Base-by-base conservation (phyloP, 2,888 invertebrate species). In the Epinotia bilunana region DNA sequence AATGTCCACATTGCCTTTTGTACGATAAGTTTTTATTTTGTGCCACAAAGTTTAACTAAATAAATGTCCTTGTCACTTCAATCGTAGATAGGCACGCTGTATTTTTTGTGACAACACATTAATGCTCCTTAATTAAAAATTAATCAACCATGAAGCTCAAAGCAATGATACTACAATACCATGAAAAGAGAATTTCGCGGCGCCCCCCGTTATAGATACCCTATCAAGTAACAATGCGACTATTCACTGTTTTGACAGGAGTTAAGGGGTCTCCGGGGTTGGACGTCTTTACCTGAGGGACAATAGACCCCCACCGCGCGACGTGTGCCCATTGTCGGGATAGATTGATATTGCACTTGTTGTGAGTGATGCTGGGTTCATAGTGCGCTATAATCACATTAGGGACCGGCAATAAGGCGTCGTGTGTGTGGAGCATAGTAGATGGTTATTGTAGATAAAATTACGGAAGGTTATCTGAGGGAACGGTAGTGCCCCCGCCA, bases 171-270 rank as follows among this genome's bases (percentile, higher is more conserved):
- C 62, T 20, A 79, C 80, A 79, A 82, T 84, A 79, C 68, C 81
- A 82, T 81, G 83, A 80, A 78, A 76, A 68, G 67, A 60, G 74
- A 61, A 67, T 64, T 58, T 73, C 76, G 74, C 79, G 69, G 58
- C 69, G 81, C 81, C 88, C 87, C 33, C 57, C 18, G 18, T 68
- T 28, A 75, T 55, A 23, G 71, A 23, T 12, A 86, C 84, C 83
- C 82, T 90, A 90, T 91, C 90, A 81, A 84, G 89, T 86, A 86
- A 62, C 79, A 80, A 86, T 86, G 91, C 91, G 91, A 88, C 28
- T 57, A 69, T 73, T 73, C 64, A 65, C 46, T 75, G 86, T 93
- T 93, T 86, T 93, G 93, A 93, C 93, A 93, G 92, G 88, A 93
- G 93, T 92, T 91, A 93, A 92, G 90, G 84, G 82, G 78, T 79